Evolutionary conservation across 1,140 invertebrate genomes (phyloP).

Genomic region (Trichonephila clavipes): DNA sequence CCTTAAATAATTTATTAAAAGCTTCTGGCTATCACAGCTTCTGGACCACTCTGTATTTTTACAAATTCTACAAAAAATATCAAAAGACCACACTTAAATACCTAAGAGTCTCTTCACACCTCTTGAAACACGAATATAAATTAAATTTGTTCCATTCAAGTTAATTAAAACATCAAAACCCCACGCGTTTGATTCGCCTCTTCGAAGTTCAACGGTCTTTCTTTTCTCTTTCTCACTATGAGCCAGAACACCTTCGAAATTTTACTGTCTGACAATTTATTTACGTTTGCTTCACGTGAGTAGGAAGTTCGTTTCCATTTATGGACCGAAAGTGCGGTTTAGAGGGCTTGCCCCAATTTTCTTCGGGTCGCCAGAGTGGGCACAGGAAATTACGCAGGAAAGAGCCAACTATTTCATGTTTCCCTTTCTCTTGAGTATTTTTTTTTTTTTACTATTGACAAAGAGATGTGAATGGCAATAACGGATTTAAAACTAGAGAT

Average conservation of each 20-base stretch:
- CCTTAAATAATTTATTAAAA: too few species aligned
- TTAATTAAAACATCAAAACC: constrained; percentile 18
- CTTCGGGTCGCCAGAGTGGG: background rate
- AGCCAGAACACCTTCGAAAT: background rate
- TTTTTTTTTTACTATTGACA: background rate
- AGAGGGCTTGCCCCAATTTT: constrained; percentile 43
- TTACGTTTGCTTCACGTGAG: constrained; percentile 2
- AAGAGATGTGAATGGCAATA: background rate
- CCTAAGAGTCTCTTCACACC: background rate
- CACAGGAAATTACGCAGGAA: background rate
- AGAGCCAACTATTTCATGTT: background rate
- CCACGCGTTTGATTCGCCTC: background rate
- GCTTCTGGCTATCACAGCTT: too few species aligned
- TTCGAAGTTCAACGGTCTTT: constrained; percentile 22
- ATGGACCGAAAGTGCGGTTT: background rate
- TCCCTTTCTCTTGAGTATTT: background rate
- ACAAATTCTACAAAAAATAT: too few species aligned
- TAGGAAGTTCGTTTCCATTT: constrained; percentile 48
- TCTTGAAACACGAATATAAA: background rate
- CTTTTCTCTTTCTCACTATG: background rate
- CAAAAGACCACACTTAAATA: background rate
- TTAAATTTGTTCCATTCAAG: background rate
- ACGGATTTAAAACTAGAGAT: background rate
- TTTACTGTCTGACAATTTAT: background rate
- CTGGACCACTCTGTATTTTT: too few species aligned